Conservation (phyloP, 2,888 invertebrate species). For the Platycheirus albimanus region DNA sequence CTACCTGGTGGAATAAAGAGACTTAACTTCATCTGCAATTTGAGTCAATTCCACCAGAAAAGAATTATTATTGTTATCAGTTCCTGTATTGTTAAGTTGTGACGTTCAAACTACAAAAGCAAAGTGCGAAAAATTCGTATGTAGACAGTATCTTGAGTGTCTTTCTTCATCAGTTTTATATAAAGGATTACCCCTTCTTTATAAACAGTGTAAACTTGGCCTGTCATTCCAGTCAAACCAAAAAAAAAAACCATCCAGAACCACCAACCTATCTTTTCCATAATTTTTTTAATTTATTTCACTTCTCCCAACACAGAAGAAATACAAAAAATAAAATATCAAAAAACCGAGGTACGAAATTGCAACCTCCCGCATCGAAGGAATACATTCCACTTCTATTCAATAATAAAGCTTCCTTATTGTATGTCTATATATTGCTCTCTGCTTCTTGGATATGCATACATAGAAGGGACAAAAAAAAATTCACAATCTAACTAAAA, state of each 20-base stretch:
- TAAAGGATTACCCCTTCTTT: no score
- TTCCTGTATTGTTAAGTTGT: no score
- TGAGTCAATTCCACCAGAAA: no score
- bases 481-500: conserved; percentile 31
- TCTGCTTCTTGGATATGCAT: conserved; percentile 46
- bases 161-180: no score
- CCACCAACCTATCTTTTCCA: conserved; percentile 64
- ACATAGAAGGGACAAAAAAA: conserved; percentile 32
- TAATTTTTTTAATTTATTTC: conserved; percentile 68
- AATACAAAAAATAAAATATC: conserved; percentile 19
- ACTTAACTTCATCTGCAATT: no score
- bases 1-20: no score
- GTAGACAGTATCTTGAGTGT: no score
- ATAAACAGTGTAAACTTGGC: no score
- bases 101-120: no score
- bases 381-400: conserved; percentile 63
- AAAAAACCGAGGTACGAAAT: conserved; percentile 48
- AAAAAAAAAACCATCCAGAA: conserved; percentile 20
- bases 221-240: neutral
- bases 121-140: no score
- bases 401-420: conserved; percentile 57
- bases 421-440: conserved; percentile 39
- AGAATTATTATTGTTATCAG: no score
- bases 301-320: no score
- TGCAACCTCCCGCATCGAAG: conserved; percentile 66